Evolutionary conservation across 2,113 vertebrate genomes (phyloP), one percentile per base, ranked within the genome.

Genomic region (Marmota monax): DNA sequence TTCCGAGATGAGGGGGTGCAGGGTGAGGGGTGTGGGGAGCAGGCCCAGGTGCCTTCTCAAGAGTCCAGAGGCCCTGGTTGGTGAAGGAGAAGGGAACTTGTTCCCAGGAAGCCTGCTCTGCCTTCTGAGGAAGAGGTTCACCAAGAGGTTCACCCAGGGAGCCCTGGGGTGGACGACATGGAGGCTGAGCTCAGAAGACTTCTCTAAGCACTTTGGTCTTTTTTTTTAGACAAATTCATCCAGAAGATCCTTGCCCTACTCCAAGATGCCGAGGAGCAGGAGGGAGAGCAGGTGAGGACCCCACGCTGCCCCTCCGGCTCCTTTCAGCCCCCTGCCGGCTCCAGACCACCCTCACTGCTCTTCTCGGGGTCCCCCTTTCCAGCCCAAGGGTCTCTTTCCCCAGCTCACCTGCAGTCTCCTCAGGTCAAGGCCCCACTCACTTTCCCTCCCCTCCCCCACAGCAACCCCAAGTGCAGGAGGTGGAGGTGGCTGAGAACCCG

Each of bases 171-270:
- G 82, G 22, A 74, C 91, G 78, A 72, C 70, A 37, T 1, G 12
- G 58, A 78, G 51, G 12, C 18, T n/a, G 39, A 39, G 27, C 9
- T 0, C 0, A 11, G 65, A 65, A 51, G 12, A 74, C 61, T 77
- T 53, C 39, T 25, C 48, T 58, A 8, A 29, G 42, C 20, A 32
- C 58, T 84, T 23, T 72, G 13, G 29, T 89, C 39, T 78, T 73
- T 96, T 45, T 45, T 45, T 86, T 58, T 39, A 98, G 97, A 39
- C 39, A 92, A 97, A 86, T 98, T 98, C 88, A 67, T 94, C 70
- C 95, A 74, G 94, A 95, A 65, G 92, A 92, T 97, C 37, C 32
- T 76, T n/a, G 51, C 29, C 25, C 92, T 98, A 0, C 92, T 98
- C 39, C 78, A 67, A 23, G 94, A 74, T 5, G 48, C 14, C 0